Conservation (phyloP, 2,888 invertebrate species). For the Drosophila histrio region DNA sequence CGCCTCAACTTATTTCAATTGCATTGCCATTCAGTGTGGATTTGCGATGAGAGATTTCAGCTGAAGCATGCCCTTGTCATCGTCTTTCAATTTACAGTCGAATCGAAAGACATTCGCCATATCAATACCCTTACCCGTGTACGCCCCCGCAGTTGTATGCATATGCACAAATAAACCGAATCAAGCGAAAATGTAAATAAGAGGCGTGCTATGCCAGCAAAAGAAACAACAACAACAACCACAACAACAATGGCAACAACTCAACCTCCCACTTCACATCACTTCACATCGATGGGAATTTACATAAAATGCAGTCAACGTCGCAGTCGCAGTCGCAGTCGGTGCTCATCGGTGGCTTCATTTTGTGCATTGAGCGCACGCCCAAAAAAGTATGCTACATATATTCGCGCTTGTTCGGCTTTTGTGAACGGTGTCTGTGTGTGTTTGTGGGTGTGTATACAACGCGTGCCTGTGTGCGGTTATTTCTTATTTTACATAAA, state of each 20-base stretch:
- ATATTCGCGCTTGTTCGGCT: constrained; percentile 50
- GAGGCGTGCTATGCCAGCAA: constrained; percentile 48
- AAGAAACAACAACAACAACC: constrained; percentile 18
- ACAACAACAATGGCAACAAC: constrained; percentile 22
- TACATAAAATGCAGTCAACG: constrained; percentile 66
- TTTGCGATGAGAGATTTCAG: constrained; percentile 49
- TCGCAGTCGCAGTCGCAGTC: constrained; percentile 4
- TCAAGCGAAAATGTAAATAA: constrained; percentile 80
- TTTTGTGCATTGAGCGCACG: constrained; percentile 52
- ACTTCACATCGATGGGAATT: constrained; percentile 65
- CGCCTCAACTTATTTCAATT: constrained; percentile 41
- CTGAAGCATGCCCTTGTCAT: constrained; percentile 60
- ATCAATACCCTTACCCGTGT: not conserved
- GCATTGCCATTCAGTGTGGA: constrained; percentile 48
- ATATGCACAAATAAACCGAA: constrained; percentile 76
- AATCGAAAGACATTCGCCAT: constrained; percentile 42
- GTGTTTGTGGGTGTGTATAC: constrained; percentile 5
- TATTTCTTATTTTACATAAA: constrained; percentile 81
- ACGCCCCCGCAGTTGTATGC: constrained; percentile 19
- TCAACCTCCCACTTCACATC: constrained; percentile 50
- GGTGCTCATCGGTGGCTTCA: constrained; percentile 49
- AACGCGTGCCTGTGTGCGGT: constrained; percentile 40
- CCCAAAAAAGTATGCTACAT: constrained; percentile 70
- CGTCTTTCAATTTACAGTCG: constrained; percentile 68
- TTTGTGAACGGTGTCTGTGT: constrained; percentile 6